Percentiles rank a stretch among this genome's conserved stretches.
These are phyloP conservation scores for Perizoma affinitatum DNA, from an alignment of 2,888 invertebrate genomes.

Conservation along the genomic window DNA sequence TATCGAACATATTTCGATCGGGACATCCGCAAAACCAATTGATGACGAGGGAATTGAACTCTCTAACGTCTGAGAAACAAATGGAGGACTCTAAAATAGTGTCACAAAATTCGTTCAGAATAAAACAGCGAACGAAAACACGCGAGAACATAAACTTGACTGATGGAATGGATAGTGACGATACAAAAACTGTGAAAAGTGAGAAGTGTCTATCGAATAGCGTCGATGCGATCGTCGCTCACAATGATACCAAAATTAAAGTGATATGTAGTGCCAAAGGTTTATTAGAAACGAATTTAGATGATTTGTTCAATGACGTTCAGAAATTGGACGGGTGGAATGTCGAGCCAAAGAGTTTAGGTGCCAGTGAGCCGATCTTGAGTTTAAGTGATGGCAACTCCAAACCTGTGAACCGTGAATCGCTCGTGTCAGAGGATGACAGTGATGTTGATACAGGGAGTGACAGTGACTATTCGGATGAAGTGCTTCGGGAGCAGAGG, in stretches of 20 bases:
- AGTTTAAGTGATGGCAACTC: conserved; percentile 56
- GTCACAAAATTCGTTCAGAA: conserved; percentile 65
- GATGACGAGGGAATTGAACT: conserved; percentile 55
- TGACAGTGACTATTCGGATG: conserved; percentile 75
- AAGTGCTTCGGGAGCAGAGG: conserved; percentile 70
- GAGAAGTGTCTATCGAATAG: conserved; percentile 73
- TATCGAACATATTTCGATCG: conserved; percentile 77
- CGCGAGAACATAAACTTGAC: conserved; percentile 60
- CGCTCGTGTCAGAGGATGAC: conserved; percentile 73
- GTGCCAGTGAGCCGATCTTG: conserved; percentile 76
- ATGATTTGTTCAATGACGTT: conserved; percentile 75
- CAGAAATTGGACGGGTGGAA: conserved; percentile 64
- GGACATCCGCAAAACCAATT: conserved; percentile 68
- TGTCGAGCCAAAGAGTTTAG: conserved; percentile 69
- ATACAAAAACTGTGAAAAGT: conserved; percentile 54
- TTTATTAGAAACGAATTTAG: conserved; percentile 82
- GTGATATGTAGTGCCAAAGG: conserved; percentile 84
- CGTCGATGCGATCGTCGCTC: conserved; percentile 69
- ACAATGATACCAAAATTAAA: conserved; percentile 72
- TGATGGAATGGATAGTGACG: conserved; percentile 51
- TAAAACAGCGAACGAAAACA: conserved; percentile 70
- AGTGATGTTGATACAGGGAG: conserved; percentile 71
- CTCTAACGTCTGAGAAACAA: conserved; percentile 52
- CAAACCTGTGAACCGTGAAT: conserved; percentile 62
- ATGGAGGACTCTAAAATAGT: conserved; percentile 54